Evolutionary conservation across 2,113 vertebrate species (phyloP).

Genomic region (Scartelaos histophorus): DNA sequence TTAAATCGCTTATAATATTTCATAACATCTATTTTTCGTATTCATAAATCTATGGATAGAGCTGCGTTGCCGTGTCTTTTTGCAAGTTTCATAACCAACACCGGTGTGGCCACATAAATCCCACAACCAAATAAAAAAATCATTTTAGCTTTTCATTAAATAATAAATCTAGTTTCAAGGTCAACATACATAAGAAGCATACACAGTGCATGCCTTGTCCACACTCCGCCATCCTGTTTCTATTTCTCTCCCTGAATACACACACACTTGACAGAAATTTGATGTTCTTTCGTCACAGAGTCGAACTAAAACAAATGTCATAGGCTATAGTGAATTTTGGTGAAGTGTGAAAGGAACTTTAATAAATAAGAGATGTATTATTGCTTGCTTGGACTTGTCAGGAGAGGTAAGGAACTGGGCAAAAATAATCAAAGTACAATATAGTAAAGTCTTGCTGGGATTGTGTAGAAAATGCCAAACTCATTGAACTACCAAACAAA

Average conservation of each 20-base stretch:
- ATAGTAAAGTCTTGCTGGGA: background rate
- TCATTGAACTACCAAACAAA: too few species aligned
- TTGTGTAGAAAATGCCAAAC: background rate
- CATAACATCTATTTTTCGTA: background rate
- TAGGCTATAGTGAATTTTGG: slow-evolving; percentile 6
- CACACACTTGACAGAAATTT: slow-evolving; percentile 25
- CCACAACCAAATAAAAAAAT: slow-evolving; percentile 28
- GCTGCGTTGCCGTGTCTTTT: background rate
- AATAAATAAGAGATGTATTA: background rate
- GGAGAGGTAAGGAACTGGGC: background rate
- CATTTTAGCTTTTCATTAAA: slow-evolving; percentile 35
- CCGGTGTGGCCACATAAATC: slow-evolving; percentile 13
- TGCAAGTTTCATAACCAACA: background rate
- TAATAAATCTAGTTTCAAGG: slow-evolving; percentile 29
- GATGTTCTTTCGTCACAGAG: slow-evolving; percentile 26
- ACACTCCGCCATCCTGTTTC: slow-evolving; percentile 30
- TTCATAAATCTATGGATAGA: background rate
- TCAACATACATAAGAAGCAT: slow-evolving; percentile 26
- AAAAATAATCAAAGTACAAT: background rate
- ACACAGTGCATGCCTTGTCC: slow-evolving; percentile 49
- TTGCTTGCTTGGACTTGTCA: background rate
- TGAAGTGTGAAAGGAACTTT: background rate
- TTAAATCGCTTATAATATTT: background rate
- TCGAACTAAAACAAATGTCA: slow-evolving; percentile 44
- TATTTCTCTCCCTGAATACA: slow-evolving; percentile 18